These are phyloP conservation scores for Stictocephala bisonia DNA, from an alignment of 2,888 invertebrate genomes.

Conservation along the genomic window DNA sequence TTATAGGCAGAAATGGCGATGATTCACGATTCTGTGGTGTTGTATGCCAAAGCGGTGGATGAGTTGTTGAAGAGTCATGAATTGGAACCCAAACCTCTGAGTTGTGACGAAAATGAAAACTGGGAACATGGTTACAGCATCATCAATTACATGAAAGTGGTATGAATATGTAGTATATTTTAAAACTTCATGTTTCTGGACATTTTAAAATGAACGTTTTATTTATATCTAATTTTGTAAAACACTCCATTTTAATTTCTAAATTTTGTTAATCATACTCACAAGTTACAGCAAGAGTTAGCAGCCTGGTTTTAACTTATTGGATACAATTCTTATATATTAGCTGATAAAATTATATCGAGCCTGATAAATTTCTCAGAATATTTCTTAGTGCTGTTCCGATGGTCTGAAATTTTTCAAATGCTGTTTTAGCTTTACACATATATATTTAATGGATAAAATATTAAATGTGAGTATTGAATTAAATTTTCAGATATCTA, in stretches of 20 bases:
- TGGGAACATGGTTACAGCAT: conserved; percentile 88
- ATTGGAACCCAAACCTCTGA: conserved; percentile 58
- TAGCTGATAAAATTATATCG: not conserved
- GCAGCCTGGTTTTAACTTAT: too few species aligned
- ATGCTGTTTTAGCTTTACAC: not conserved
- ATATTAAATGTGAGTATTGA: not conserved
- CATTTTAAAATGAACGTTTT: too few species aligned
- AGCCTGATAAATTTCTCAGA: not conserved
- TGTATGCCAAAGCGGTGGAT: conserved; percentile 63
- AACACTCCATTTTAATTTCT: too few species aligned
- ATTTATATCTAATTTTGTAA: too few species aligned
- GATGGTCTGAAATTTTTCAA: not conserved
- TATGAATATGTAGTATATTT: too few species aligned
- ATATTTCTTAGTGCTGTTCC: not conserved
- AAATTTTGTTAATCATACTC: too few species aligned
- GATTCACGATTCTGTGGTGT: conserved; percentile 31
- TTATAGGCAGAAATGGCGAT: conserved; percentile 18
- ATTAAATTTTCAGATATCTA: too few species aligned
- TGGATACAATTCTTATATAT: too few species aligned
- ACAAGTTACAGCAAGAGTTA: too few species aligned
- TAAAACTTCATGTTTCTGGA: too few species aligned
- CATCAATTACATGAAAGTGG: conserved; percentile 84
- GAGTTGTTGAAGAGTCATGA: conserved; percentile 62
- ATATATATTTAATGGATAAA: not conserved
- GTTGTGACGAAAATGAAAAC: conserved; percentile 64